A percentile compares a stretch with the other conserved stretches of the same genome.
Conservation (phyloP, 2,888 invertebrate genomes). For the Tanypteryx hageni region DNA sequence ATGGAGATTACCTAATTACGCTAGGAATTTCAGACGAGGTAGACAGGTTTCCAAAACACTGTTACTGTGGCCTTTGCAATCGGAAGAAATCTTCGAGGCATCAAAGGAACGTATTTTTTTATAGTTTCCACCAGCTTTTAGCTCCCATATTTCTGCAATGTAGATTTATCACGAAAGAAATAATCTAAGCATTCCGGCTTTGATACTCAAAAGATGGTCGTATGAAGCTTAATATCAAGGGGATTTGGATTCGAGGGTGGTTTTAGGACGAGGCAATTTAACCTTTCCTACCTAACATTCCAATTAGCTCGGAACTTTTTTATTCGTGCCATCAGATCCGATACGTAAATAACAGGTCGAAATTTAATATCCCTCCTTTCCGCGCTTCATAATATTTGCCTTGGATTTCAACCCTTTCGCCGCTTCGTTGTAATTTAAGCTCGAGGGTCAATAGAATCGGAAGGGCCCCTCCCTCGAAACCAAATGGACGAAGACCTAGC, state of each 20-base stretch:
- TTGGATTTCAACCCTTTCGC: constrained; percentile 45
- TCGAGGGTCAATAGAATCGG: constrained; percentile 40
- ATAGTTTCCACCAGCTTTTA: too few species aligned
- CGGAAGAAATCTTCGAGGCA: too few species aligned
- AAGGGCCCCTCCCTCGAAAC: neutral
- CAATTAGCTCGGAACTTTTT: neutral
- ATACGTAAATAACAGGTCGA: constrained; percentile 22
- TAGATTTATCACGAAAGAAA: too few species aligned
- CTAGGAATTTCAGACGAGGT: neutral
- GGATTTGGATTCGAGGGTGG: too few species aligned
- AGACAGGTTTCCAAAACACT: constrained; percentile 2
- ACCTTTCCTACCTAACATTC: neutral
- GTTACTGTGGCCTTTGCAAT: neutral
- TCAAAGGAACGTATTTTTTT: too few species aligned
- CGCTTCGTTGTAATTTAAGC: constrained; percentile 36
- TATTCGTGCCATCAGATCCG: neutral
- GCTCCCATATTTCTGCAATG: too few species aligned
- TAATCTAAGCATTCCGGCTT: too few species aligned
- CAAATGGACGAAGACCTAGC: constrained; percentile 37
- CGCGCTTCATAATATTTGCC: constrained; percentile 52
- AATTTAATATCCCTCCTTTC: neutral
- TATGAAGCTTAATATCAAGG: too few species aligned
- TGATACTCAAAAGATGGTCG: too few species aligned
- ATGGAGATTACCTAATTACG: neutral
- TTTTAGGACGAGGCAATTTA: neutral